A percentile compares a stretch with the other conserved stretches of the same genome.
phyloP scores from a whole-genome alignment of 1,140 invertebrate species.

The Ostrea edulis region DNA sequence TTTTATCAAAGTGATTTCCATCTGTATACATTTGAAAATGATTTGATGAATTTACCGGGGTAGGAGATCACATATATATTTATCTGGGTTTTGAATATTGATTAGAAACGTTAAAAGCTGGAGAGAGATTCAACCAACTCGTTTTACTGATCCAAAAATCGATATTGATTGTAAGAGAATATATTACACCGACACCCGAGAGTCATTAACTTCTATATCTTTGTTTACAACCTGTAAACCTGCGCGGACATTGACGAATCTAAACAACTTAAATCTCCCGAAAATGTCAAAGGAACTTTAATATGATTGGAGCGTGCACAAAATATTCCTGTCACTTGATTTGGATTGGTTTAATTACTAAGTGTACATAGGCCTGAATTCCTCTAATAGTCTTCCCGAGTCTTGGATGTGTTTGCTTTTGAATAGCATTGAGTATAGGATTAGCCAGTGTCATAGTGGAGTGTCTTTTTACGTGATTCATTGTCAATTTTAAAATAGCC shows the following conservation, averaged over 20 bases:
- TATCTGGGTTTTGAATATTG: background rate
- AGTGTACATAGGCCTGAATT: background rate
- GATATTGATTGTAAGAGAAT: constrained; percentile 9
- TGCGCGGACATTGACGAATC: background rate
- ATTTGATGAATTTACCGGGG: background rate
- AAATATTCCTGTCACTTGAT: background rate
- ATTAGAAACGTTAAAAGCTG: background rate
- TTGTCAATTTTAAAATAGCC: constrained; percentile 22
- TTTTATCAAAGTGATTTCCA: background rate
- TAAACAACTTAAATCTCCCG: background rate
- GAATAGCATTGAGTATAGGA: background rate
- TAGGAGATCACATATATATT: background rate
- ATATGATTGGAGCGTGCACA: background rate
- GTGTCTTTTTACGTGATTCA: constrained; percentile 18
- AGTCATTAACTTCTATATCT: constrained; percentile 12
- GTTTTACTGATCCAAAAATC: background rate
- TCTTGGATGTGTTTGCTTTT: constrained; percentile 27
- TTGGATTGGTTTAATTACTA: constrained; percentile 4
- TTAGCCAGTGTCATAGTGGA: background rate
- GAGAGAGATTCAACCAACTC: background rate
- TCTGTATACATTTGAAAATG: background rate
- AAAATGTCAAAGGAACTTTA: background rate
- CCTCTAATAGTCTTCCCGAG: background rate
- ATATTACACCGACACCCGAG: background rate
- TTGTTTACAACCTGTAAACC: background rate